Conservation (phyloP, 2,797 vertebrate species). For the Poeciliopsis presidionis region DNA sequence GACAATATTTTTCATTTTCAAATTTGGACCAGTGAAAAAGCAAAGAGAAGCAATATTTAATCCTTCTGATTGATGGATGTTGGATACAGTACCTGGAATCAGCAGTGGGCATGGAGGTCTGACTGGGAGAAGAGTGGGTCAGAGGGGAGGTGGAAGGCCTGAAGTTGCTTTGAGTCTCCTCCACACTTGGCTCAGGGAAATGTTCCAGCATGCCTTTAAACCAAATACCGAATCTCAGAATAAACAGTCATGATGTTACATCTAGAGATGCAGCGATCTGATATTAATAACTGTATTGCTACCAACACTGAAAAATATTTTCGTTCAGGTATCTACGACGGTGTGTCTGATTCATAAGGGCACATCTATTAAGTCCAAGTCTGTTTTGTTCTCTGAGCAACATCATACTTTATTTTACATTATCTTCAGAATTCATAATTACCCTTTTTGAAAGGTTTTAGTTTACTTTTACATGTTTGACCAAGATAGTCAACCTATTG, state of each 20-base stretch:
- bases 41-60: background rate
- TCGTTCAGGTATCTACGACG: too few species aligned
- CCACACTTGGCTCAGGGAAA: conserved; percentile 67
- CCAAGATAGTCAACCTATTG: too few species aligned
- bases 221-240: conserved; percentile 9
- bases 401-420: too few species aligned
- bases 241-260: background rate
- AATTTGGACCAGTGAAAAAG: background rate
- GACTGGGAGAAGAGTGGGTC: conserved; percentile 95
- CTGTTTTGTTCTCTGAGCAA: too few species aligned
- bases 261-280: too few species aligned
- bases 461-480: too few species aligned
- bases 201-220: conserved; percentile 43
- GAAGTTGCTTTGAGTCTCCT: conserved; percentile 86
- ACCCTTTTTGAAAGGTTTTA: too few species aligned
- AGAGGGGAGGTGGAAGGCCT: conserved; percentile 92
- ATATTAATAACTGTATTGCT: too few species aligned
- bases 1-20: background rate
- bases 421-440: too few species aligned
- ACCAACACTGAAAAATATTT: too few species aligned
- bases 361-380: too few species aligned
- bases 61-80: background rate
- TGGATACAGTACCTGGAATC: conserved; percentile 64
- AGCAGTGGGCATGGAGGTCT: conserved; percentile 80
- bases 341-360: too few species aligned